Percentiles rank a stretch among this genome's conserved stretches.
These are phyloP conservation scores for Oligia fasciuncula DNA, from an alignment of 2,888 invertebrate species.

Conservation along the genomic window DNA sequence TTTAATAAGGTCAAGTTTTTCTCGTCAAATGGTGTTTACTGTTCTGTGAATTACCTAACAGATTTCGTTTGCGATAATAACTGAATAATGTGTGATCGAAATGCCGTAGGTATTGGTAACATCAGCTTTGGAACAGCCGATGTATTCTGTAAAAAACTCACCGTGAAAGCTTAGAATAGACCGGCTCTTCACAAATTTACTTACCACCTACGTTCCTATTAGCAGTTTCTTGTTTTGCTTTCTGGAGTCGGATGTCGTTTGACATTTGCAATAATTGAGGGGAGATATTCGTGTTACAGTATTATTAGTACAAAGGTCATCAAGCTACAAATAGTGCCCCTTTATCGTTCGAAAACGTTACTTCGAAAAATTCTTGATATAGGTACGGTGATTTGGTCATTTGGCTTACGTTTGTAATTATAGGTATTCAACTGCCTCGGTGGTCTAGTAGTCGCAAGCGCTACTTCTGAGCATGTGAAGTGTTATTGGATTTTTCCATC, in stretches of 20 bases:
- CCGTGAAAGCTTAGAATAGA: not conserved
- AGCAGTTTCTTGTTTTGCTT: not conserved
- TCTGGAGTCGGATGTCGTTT: not conserved
- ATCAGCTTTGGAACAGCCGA: not conserved
- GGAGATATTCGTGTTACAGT: not conserved
- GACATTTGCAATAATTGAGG: conserved; percentile 2
- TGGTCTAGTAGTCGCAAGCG: not conserved
- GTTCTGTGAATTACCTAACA: not conserved
- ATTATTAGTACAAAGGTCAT: not conserved
- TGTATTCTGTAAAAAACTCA: not conserved
- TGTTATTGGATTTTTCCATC: not conserved
- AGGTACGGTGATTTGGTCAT: not conserved
- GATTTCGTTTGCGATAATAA: not conserved
- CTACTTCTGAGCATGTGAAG: not conserved
- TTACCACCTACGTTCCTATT: too few relatives aligned
- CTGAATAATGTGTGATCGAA: not conserved
- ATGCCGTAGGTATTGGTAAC: not conserved
- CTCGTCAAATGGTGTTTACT: not conserved
- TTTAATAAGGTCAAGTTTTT: not conserved
- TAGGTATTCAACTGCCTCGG: not conserved
- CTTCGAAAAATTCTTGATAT: not conserved
- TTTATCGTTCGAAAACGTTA: not conserved
- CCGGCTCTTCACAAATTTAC: not conserved
- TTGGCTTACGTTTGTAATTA: not conserved
- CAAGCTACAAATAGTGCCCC: not conserved